phyloP scores from a whole-genome alignment of 2,113 vertebrate genomes.

The Cheilinus undulatus region DNA sequence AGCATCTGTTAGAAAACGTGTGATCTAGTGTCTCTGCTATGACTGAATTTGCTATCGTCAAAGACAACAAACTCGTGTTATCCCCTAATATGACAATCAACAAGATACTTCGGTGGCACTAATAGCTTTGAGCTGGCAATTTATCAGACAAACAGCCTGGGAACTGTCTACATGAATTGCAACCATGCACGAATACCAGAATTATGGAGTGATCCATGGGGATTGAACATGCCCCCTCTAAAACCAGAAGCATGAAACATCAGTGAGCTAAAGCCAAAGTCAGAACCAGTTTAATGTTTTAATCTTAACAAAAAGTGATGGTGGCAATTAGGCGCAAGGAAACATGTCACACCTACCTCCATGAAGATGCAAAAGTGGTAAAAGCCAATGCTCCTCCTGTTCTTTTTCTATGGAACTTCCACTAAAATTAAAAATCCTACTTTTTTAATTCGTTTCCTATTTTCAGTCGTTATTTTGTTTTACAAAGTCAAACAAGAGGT shows the following conservation, averaged over 20 bases:
- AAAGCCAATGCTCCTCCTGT: too few relatives aligned
- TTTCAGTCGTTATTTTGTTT: too few relatives aligned
- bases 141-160: constrained; percentile 43
- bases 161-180: constrained; percentile 27
- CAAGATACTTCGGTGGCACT: constrained; percentile 37
- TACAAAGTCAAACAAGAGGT: too few relatives aligned
- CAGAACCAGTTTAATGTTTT: background rate
- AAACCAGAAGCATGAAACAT: background rate
- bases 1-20: constrained; percentile 78
- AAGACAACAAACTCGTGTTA: constrained; percentile 45
- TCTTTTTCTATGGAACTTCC: too few relatives aligned
- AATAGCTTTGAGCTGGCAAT: constrained; percentile 46
- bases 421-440: too few relatives aligned
- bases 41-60: constrained; percentile 68
- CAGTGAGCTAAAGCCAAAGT: constrained; percentile 1
- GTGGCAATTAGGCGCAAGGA: background rate
- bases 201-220: constrained; percentile 12
- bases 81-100: constrained; percentile 49
- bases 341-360: too few relatives aligned
- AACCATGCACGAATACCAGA: constrained; percentile 39
- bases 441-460: too few relatives aligned
- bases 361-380: too few relatives aligned
- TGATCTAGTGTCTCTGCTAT: constrained; percentile 70
- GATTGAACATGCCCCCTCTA: constrained; percentile 13
- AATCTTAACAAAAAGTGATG: background rate